Base-by-base conservation (phyloP, 2,888 invertebrate species). In the Perizoma affinitatum region DNA sequence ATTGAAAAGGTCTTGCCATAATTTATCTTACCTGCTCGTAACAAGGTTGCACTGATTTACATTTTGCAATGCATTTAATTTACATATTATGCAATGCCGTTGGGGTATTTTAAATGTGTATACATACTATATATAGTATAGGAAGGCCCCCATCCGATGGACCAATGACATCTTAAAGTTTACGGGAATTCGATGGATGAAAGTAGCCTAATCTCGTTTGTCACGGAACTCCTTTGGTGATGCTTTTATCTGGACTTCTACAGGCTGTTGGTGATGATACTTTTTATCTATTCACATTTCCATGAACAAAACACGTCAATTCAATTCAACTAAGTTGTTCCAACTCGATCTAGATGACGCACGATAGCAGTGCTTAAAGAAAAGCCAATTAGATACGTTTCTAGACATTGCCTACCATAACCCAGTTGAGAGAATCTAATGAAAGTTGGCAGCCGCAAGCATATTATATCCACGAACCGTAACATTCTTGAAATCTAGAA, bases 401-500 rank as follows among this genome's bases (percentile, higher is more conserved):
- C 71, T 71, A 76, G 68, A 67, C 55, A 59, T 65, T 54, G 41
- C 57, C 58, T 72, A 70, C 66, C 64, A 63, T 74, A 76, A 76
- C 70, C 77, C 69, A 82, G 75, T 77, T 76, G 70, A 65, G 59
- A 65, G 60, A 66, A 69, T 72, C 55, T 65, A 76, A 80, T 75
- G 86, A 86, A 86, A 88, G 86, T 78, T 62, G 63, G 77, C 76
- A 69, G 48, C 48, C 80, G 80, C 74, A 79, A 56, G 73, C 77
- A 83, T 82, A 86, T 86, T 80, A 77, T 58, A 69, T 71, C 69
- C 73, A 64, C 71, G 60, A 68, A 82, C 78, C 88, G 86, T 83
- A 79, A 80, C 84, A 67, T 60, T 55, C 71, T 75, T 60, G 50
- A 56, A 65, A 66, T 73, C 73, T 74, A 81, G 79, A 80, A 78